A percentile compares a stretch with the other conserved stretches of the same genome.
These are phyloP conservation scores for Leptopilina clavipes DNA, from an alignment of 1,140 invertebrate species.

Conservation along the genomic window DNA sequence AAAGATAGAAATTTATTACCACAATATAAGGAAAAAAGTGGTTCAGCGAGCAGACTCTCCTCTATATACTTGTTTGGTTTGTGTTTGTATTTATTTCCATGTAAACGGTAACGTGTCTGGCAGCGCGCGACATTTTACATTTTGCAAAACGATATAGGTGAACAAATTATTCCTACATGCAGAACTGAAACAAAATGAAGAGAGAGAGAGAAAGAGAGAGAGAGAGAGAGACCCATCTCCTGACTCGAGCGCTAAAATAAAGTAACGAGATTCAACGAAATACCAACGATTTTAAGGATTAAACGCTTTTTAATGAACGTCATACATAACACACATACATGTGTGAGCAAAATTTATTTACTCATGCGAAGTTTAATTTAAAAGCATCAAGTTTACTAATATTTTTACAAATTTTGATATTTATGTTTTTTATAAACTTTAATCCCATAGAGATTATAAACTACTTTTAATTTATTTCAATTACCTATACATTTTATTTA, in stretches of 20 bases:
- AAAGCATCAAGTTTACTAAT: background rate
- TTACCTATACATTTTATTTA: no score
- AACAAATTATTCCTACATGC: conserved; percentile 18
- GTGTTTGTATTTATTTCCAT: conserved; percentile 45
- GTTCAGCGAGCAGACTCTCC: conserved; percentile 44
- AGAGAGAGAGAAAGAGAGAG: no score
- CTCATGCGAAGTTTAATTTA: background rate
- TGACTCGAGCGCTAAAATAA: background rate
- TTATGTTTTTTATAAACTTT: background rate
- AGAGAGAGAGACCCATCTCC: conserved; percentile 6
- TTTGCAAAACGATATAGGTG: conserved; percentile 11
- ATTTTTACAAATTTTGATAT: background rate
- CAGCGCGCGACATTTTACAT: conserved; percentile 39
- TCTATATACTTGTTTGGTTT: conserved; percentile 17
- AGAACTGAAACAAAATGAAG: background rate
- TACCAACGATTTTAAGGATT: background rate
- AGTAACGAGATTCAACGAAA: conserved; percentile 1
- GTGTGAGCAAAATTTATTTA: background rate
- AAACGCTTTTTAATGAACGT: conserved; percentile 9
- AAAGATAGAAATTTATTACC: conserved; percentile 52
- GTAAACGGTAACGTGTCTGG: conserved; percentile 52
- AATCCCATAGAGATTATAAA: no score
- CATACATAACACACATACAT: background rate
- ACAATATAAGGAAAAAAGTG: conserved; percentile 45
- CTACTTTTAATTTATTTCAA: no score